Evolutionary conservation across 2,797 vertebrate genomes (phyloP), one percentile per base, ranked within the genome.

Genomic region (Aldrovandia affinis): DNA sequence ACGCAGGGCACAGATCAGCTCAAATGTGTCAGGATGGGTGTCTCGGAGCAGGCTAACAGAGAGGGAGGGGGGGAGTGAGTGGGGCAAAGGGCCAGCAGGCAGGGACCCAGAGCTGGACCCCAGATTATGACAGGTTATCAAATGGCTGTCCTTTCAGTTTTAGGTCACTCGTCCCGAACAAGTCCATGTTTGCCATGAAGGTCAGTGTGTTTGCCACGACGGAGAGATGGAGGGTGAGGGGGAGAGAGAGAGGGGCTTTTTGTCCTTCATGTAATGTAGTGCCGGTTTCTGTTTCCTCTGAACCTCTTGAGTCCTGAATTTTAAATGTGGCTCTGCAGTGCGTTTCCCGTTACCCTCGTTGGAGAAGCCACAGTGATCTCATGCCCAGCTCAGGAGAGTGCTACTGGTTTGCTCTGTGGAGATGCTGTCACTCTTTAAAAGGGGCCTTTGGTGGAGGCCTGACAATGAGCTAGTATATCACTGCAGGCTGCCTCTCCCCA

Each of bases 341-440:
- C 90, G 89, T 91, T 94, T 90, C 42, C 83, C 89, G 89, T 93
- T 95, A 93, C 95, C 95, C 94, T 95, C 91, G 88, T 90, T 91
- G 89, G 93, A 93, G 70, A 95, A 95, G 91, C 93, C 52, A 88
- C 91, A 91, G 92, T 96, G 94, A 95, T 96, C 93, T 95, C 92
- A 95, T 95, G 95, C 93, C 92, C 88, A 88, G 93, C 92, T 94
- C 91, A 94, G 91, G 92, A 93, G 92, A 94, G 94, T 91, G 92
- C 92, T 91, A 92, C 92, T 94, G 94, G 95, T 95, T 95, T 90
- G 90, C 88, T 94, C 91, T 93, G 88, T 93, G 94, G 91, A 90
- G 84, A 84, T 89, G 82, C 92, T 93, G 90, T 92, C 93, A 89
- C 90, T 91, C 30, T 90, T 94, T 90, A 91, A 93, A 92, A 80